Evolutionary conservation across 2,797 vertebrate species (phyloP), one percentile per base, ranked within the genome.

Genomic region (Potorous gilbertii): DNA sequence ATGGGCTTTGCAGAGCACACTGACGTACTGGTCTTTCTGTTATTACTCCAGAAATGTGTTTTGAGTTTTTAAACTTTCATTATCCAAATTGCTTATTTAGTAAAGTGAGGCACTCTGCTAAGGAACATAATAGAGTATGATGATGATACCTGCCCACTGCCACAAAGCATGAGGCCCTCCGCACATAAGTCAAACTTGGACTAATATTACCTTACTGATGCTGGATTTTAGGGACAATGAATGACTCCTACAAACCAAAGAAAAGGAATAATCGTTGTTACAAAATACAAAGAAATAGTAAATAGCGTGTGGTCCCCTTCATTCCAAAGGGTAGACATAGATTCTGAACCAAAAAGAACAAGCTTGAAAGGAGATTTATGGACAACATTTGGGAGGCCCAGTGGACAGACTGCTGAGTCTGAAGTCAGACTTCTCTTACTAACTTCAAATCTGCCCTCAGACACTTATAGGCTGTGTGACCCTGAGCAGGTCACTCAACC

Each of bases 331-430:
- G 5, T 93, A 57, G 94, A 92, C 4, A 4, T 62, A 62, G 96
- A 57, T 94, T 89, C 3, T 90, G 94, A 55, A 16, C 81, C 93
- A 90, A 92, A 93, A 87, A 27, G 12, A n/a, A 34, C 50, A 59
- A 52, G 91, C 91, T 89, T 81, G 28, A 90, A 95, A 93, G 93
- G 54, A 93, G 54, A 94, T 97, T 96, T 97, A 18, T n/a, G 54
- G 74, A 66, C 0, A 0, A 46, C 54, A 54, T 74, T 29, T 62
- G 21, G 27, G 4, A 52, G 29, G 54, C 21, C 27, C 10, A 21
- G 56, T 90, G 90, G 89, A 56, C 57, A 55, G 66, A 2, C 1
- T 14, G 89, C 0, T 0, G 54, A 62, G 56, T 54, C 62, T 11
- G 54, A 0, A 24, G 18, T 56, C 91, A 52, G 90, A 27, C n/a